Evolutionary conservation across 2,797 vertebrate species (phyloP).

Genomic region (Coilia nasus): DNA sequence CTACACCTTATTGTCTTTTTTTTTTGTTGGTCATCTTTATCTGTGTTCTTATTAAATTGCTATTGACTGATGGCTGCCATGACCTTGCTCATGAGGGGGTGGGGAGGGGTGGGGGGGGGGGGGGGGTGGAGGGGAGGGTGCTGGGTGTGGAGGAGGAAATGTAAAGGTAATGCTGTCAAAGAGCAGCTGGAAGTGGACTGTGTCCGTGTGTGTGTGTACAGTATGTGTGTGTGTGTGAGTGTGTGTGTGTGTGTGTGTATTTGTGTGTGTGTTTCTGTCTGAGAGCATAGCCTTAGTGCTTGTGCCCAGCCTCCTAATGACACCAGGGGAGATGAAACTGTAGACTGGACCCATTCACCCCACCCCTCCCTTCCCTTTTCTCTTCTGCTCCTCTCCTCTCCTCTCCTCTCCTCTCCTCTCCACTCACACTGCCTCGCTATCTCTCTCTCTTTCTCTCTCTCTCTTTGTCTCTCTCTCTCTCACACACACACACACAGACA

Average conservation of each 20-base stretch:
- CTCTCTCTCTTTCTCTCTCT: too few species aligned
- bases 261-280: background rate
- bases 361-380: constrained; percentile 31
- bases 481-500: constrained; percentile 26
- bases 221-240: constrained; percentile 12
- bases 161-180: background rate
- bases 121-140: constrained; percentile 41
- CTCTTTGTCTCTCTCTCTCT: background rate
- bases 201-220: background rate
- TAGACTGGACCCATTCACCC: constrained; percentile 39
- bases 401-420: background rate
- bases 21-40: constrained; percentile 50
- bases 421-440: too few species aligned
- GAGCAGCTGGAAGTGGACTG: background rate
- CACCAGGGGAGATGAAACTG: constrained; percentile 8
- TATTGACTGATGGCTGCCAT: constrained; percentile 62
- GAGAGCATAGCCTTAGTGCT: background rate
- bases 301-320: constrained; percentile 27
- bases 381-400: background rate
- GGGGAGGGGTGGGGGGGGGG: too few species aligned
- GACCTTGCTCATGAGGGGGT: constrained; percentile 74
- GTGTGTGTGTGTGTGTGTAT: constrained; percentile 7
- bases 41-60: constrained; percentile 58
- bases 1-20: constrained; percentile 27
- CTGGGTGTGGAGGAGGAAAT: background rate